These are phyloP conservation scores for Luidia sarsii DNA, from an alignment of 53 echinoderm and acorn worm genomes.

Conservation along the genomic window DNA sequence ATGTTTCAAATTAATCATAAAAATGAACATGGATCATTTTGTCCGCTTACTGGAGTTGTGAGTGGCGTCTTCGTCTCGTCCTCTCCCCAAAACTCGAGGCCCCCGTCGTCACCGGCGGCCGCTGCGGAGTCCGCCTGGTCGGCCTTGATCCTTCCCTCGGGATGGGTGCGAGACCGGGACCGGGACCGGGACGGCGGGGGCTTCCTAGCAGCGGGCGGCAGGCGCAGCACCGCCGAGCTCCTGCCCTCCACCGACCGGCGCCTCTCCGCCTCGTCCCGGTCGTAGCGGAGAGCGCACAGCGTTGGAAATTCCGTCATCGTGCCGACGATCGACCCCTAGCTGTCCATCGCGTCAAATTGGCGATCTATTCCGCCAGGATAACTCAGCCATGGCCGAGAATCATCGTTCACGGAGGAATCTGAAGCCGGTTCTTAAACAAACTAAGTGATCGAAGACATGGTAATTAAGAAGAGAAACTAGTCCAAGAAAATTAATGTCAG, in stretches of 20 bases:
- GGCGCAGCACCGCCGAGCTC: neutral
- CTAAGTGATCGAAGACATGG: conserved; percentile 15
- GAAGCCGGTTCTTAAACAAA: conserved; percentile 14
- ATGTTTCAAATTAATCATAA: too few species aligned
- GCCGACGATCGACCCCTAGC: too few species aligned
- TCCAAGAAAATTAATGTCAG: too few species aligned
- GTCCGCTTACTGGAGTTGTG: conserved; percentile 41
- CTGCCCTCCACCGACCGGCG: too few species aligned
- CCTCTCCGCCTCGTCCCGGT: conserved; percentile 17
- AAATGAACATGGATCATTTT: too few species aligned
- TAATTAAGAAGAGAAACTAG: neutral
- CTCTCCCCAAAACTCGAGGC: too few species aligned
- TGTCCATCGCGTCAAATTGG: conserved; percentile 6
- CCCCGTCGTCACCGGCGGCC: too few species aligned
- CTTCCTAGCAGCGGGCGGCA: neutral
- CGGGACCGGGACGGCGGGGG: conserved; percentile 2
- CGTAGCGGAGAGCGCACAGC: conserved; percentile 52
- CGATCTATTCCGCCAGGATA: conserved; percentile 20
- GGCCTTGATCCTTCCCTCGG: too few species aligned
- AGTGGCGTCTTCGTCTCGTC: conserved; percentile 8
- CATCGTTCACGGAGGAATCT: neutral
- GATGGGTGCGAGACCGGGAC: conserved; percentile 32
- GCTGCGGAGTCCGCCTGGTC: too few species aligned
- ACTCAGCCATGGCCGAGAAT: conserved; percentile 24
- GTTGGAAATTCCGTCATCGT: conserved; percentile 63